Percentiles rank a stretch among this genome's conserved stretches.
Conservation (phyloP, 2,113 vertebrate species). For the Archocentrus centrarchus region DNA sequence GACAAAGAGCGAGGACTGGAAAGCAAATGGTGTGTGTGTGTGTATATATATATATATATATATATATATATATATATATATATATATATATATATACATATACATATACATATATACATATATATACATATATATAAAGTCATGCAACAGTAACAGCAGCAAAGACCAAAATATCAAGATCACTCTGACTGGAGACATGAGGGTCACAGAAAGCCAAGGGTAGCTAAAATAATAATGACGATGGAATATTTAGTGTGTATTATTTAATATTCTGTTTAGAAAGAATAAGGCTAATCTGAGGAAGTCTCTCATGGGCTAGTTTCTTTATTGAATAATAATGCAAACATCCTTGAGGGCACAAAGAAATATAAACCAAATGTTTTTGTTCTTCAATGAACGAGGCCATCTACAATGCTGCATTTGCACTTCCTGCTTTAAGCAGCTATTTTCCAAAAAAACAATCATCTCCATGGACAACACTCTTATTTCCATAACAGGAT, state of each 20-base stretch:
- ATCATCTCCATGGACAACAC: slow-evolving; percentile 56
- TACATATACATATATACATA: too few species aligned
- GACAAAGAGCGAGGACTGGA: slow-evolving; percentile 45
- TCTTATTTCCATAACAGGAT: slow-evolving; percentile 69
- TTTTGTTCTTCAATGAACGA: slow-evolving; percentile 54
- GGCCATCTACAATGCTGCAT: slow-evolving; percentile 3
- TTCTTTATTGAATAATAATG: slow-evolving; percentile 55
- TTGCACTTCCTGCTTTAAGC: slow-evolving; percentile 33
- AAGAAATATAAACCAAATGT: slow-evolving; percentile 63
- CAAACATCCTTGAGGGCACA: slow-evolving; percentile 62
- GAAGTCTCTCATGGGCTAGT: slow-evolving; percentile 17
- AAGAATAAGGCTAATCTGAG: slow-evolving; percentile 24
- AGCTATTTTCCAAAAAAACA: slow-evolving; percentile 61
- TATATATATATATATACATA: neutral
- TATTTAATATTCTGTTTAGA: slow-evolving; percentile 39
- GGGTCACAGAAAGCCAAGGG: slow-evolving; percentile 22
- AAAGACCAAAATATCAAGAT: slow-evolving; percentile 47
- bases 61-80: too few species aligned
- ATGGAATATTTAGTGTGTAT: slow-evolving; percentile 44
- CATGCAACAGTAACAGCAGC: slow-evolving; percentile 65
- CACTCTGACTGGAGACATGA: slow-evolving; percentile 27
- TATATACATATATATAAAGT: neutral
- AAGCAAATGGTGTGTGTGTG: neutral
- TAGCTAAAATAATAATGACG: slow-evolving; percentile 59
- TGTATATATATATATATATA: too few species aligned